Evolutionary conservation across 1,140 invertebrate genomes (phyloP), one percentile per base, ranked within the genome.

Genomic region (Rhynchophorus ferrugineus): DNA sequence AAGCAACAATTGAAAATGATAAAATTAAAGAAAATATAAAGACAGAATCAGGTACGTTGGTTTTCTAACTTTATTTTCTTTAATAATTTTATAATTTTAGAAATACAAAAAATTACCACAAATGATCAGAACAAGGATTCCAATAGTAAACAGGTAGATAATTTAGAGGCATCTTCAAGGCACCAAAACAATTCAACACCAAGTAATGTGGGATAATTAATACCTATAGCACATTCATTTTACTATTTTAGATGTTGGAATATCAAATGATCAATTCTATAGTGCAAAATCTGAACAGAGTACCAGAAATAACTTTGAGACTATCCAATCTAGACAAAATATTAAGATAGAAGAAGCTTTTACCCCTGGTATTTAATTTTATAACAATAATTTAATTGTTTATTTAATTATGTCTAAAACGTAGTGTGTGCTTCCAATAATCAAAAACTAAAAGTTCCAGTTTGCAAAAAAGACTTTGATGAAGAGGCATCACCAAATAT

Each of bases 311-410:
- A 18, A 6, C 38, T 19, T 9, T 17, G 7, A 41, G 20, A 17
- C n/a, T 19, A 5, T 5, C 14, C 3, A 18, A 9, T 2, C 14
- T n/a, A n/a, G n/a, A 18, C 38, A 18, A 11, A 14, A 19, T 41
- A 21, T n/a, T 17, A 17, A 41, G 1, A n/a, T 41, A 1, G 2
- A 14, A 6, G 20, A 22, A 2, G 44, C 24, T 13, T 45, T 11
- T 45, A 45, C 44, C 2, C 44, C 44, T 7, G 29, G 44, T 45
- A 44, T 16, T 44, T 19, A 13, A 37, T 7, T 37, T 7, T n/a
- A 8, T 37, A n/a, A 1, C 17, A 14, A 7, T 38, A 8, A 38
- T 38, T 14, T 13, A 14, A 16, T 17, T 6, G 24, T 11, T 5
- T 29, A 29, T 29, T n/a, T n/a, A n/a, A n/a, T n/a, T n/a, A n/a